phyloP scores from a whole-genome alignment of 2,888 invertebrate species.

The Calameuta filiformis region DNA sequence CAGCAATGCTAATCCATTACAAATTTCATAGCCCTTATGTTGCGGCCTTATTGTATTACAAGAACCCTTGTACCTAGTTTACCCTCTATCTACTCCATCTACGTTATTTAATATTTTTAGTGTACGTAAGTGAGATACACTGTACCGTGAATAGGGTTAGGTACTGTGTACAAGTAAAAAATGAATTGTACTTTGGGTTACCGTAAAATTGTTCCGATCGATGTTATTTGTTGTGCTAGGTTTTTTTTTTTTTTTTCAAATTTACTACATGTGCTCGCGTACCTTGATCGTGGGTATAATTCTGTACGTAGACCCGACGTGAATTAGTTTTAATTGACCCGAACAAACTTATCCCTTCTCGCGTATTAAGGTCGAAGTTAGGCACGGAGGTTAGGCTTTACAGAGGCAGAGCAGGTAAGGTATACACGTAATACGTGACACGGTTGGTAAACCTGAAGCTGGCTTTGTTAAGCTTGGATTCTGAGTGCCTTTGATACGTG shows the following conservation, averaged over 20 bases:
- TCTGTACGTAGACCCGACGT: conserved; percentile 21
- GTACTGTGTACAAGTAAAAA: background rate
- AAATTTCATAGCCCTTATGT: conserved; percentile 27
- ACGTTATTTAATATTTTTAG: background rate
- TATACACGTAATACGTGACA: conserved; percentile 63
- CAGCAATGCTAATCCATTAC: background rate
- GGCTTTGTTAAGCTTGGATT: conserved; percentile 67
- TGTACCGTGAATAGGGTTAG: background rate
- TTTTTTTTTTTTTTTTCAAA: background rate
- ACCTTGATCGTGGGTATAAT: background rate
- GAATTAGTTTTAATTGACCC: conserved; percentile 59
- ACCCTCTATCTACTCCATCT: background rate
- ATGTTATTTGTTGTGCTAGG: background rate
- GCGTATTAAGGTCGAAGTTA: conserved; percentile 61
- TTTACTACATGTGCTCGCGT: background rate
- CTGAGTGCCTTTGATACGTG: conserved; percentile 67
- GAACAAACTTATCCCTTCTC: conserved; percentile 50
- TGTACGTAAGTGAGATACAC: background rate
- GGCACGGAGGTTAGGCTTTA: conserved; percentile 48
- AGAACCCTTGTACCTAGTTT: background rate
- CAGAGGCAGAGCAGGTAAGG: conserved; percentile 61
- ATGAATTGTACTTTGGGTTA: background rate
- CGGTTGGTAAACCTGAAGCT: conserved; percentile 64
- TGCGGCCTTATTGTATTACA: background rate
- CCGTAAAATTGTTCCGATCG: background rate